These are phyloP conservation scores for Hypsopygia costalis DNA, from an alignment of 2,888 invertebrate genomes.

Conservation along the genomic window DNA sequence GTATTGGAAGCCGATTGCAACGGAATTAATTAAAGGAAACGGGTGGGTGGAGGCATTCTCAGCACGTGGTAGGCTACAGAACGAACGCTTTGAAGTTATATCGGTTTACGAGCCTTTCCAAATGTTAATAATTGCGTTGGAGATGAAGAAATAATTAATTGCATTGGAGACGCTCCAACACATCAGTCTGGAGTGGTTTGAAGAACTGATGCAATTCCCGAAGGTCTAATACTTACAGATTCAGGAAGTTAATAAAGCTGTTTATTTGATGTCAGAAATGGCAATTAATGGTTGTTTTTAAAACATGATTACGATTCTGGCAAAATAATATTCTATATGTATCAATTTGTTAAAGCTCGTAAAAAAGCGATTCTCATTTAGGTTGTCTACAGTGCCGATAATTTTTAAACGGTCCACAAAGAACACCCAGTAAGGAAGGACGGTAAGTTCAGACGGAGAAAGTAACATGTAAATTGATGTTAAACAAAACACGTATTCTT, in stretches of 20 bases:
- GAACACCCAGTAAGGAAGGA: conserved; percentile 11
- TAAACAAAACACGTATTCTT: conserved; percentile 19
- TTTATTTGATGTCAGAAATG: no score
- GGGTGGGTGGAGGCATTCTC: conserved; percentile 30
- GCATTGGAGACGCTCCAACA: conserved; percentile 12
- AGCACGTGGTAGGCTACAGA: conserved; percentile 25
- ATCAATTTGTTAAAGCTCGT: no score
- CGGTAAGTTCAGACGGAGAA: conserved; percentile 22
- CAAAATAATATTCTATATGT: no score
- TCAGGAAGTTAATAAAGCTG: not conserved
- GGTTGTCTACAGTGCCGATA: not conserved
- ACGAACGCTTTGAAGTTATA: conserved; percentile 44
- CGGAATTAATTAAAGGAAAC: conserved; percentile 39
- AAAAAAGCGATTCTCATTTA: not conserved
- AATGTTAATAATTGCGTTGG: conserved; percentile 28
- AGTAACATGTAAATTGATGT: conserved; percentile 24
- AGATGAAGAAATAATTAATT: conserved; percentile 10
- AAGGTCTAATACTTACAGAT: conserved; percentile 2
- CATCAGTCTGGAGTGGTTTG: conserved; percentile 8
- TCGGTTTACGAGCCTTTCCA: conserved; percentile 42
- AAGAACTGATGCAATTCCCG: conserved; percentile 6
- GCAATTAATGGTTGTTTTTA: no score
- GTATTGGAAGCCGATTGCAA: conserved; percentile 33
- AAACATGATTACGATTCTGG: no score
- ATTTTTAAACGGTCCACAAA: conserved; percentile 9